These are phyloP conservation scores for Julus scandinavius DNA, from an alignment of 2,888 invertebrate genomes.

Conservation along the genomic window DNA sequence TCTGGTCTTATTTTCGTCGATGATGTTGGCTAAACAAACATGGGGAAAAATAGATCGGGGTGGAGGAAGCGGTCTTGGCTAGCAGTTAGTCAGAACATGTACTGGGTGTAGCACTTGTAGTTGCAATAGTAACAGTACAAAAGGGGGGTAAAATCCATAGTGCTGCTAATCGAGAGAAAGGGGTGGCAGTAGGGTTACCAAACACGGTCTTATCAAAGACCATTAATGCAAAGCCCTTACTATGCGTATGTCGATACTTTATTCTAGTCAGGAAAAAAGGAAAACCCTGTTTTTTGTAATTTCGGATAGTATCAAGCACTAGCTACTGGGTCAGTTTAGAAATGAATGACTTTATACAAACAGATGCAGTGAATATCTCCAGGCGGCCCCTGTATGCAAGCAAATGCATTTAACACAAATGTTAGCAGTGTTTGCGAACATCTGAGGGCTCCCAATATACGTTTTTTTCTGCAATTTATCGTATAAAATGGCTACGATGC, in stretches of 20 bases:
- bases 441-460: background rate
- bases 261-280: background rate
- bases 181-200: background rate
- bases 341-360: background rate
- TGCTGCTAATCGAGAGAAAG: conserved; percentile 14
- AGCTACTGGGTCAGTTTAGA: background rate
- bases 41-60: conserved; percentile 21
- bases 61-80: background rate
- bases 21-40: conserved; percentile 51
- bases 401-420: background rate
- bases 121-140: background rate
- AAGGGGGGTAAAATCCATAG: conserved; percentile 1
- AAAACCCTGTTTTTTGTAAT: background rate
- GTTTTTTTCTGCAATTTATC: too few relatives aligned
- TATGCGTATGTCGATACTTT: background rate
- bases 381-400: background rate
- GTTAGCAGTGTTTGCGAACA: background rate
- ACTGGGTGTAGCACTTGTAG: conserved; percentile 19
- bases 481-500: too few relatives aligned
- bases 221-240: conserved; percentile 20
- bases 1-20: conserved; percentile 50
- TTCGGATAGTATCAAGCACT: background rate
- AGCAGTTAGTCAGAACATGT: conserved; percentile 36
- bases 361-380: background rate
- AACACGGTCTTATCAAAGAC: background rate